These are phyloP conservation scores for Scrobipalpa costella DNA, from an alignment of 2,888 invertebrate genomes.

Conservation along the genomic window DNA sequence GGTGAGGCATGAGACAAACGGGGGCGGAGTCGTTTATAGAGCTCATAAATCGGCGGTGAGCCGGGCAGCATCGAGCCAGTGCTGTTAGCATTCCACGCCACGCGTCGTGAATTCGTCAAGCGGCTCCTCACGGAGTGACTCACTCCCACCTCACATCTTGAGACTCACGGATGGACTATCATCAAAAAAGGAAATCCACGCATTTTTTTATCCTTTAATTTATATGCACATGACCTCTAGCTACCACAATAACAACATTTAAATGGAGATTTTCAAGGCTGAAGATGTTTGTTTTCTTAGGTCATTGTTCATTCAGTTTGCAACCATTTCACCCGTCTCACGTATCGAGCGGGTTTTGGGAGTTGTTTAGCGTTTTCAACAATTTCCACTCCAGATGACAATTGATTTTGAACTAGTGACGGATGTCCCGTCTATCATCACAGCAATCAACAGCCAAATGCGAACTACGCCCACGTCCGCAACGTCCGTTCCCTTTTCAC, in stretches of 20 bases:
- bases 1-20: constrained; percentile 34
- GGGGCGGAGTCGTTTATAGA: constrained; percentile 50
- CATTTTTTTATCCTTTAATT: background rate
- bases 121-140: constrained; percentile 41
- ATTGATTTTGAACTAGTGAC: constrained; percentile 28
- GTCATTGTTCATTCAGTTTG: background rate
- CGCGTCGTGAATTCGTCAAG: constrained; percentile 39
- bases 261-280: constrained; percentile 9
- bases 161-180: constrained; percentile 30
- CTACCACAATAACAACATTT: constrained; percentile 6
- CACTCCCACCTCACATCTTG: constrained; percentile 37
- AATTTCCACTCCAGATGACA: constrained; percentile 21
- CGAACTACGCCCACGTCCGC: constrained; percentile 35
- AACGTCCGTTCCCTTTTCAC: constrained; percentile 35
- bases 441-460: constrained; percentile 38
- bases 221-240: constrained; percentile 2
- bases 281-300: background rate
- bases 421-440: constrained; percentile 36
- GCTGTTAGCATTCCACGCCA: constrained; percentile 49
- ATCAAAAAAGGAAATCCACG: constrained; percentile 17
- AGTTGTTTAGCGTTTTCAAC: background rate
- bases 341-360: background rate
- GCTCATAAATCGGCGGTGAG: constrained; percentile 53
- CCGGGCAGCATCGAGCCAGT: constrained; percentile 40
- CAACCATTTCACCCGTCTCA: background rate